Evolutionary conservation across 2,113 vertebrate species (phyloP), one percentile per base, ranked within the genome.

Genomic region (Callocephalon fimbriatum): DNA sequence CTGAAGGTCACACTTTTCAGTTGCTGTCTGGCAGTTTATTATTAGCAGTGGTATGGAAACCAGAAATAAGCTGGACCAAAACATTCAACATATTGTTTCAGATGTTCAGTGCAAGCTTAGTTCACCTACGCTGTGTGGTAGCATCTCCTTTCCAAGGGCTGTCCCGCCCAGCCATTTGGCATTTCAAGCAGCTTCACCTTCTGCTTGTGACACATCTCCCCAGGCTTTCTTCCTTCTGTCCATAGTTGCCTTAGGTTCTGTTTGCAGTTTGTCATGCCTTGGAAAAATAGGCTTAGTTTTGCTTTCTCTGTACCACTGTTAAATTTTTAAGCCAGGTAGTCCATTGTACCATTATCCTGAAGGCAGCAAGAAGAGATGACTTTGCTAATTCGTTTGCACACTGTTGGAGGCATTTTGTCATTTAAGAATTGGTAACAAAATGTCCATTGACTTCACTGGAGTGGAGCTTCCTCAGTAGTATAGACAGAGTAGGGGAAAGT

Each of bases 11-110:
- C 72, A 44, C 66, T 83, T 54, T 67, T 72, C 61, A 51, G 35
- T 88, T 56, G 44, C 81, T 74, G 62, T 65, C 77, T 82, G 81
- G 38, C 70, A 65, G 70, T 85, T 94, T 82, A 48, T 90, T 97
- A 66, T 82, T 82, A 93, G 89, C 84, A 71, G 18, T 44, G 38
- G n/a, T 68, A 31, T 63, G 77, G 84, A 91, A 95, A 91, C 63
- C 70, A 87, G 86, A 74, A 87, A 56, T 61, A 31, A 70, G 93
- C 51, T 85, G 66, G 61, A 90, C 70, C 70, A 65, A 78, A 87
- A 65, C 29, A 32, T 37, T 65, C 17, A 38, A 18, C 1, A 1
- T 45, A 6, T 12, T 45, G 74, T 47, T 76, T 51, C 37, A 48
- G 51, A 14, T 27, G 31, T n/a, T 66, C 20, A 21, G 45, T 6